phyloP scores from a whole-genome alignment of 2,797 vertebrate species.

The Poecile montanus region DNA sequence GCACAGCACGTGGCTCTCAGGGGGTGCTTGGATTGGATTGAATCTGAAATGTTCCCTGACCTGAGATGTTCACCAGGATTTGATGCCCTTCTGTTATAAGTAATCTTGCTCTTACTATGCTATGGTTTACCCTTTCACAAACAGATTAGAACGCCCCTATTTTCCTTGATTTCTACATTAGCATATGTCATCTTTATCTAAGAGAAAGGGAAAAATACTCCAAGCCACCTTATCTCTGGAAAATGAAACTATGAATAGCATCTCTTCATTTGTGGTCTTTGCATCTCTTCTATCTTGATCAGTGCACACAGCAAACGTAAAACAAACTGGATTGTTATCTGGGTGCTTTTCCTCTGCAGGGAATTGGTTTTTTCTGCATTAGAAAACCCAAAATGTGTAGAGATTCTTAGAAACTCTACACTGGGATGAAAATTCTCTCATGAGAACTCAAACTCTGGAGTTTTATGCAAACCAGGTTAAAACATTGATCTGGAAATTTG shows the following conservation, averaged over 20 bases:
- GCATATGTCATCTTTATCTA: constrained; percentile 15
- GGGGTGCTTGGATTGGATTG: not conserved
- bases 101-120: not conserved
- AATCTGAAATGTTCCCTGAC: not conserved
- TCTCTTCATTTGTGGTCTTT: constrained; percentile 20
- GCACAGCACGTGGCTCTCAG: not conserved
- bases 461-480: not conserved
- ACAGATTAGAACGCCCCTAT: not conserved
- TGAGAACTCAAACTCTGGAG: not conserved
- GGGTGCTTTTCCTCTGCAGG: constrained; percentile 25
- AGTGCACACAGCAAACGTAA: not conserved
- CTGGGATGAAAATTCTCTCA: not conserved
- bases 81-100: not conserved
- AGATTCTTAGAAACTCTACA: constrained; percentile 49
- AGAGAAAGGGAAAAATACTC: constrained; percentile 15
- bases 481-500: not conserved
- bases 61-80: not conserved
- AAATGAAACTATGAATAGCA: constrained; percentile 27
- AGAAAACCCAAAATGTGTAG: not conserved
- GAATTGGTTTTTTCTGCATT: constrained; percentile 17
- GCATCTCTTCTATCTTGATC: constrained; percentile 40
- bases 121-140: not conserved
- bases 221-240: constrained; percentile 59
- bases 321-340: constrained; percentile 23
- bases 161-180: constrained; percentile 48